A percentile compares a stretch with the other conserved stretches of the same genome.
Conservation (phyloP, 2,888 invertebrate species). For the Urechis unicinctus region DNA sequence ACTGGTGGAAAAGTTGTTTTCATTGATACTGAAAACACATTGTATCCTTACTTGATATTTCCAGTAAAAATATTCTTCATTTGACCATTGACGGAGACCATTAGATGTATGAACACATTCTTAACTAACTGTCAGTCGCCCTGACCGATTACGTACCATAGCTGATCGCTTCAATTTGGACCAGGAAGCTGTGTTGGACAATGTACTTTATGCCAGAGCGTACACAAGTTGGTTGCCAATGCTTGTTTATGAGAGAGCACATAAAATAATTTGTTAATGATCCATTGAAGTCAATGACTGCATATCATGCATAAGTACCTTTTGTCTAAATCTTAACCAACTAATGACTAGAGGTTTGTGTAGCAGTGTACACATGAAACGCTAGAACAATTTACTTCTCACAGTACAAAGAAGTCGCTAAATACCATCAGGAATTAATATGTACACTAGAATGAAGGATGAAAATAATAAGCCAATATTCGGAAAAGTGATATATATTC, state of each 20-base stretch:
- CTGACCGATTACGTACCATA: conserved; percentile 66
- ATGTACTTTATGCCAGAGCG: conserved; percentile 73
- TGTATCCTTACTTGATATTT: conserved; percentile 58
- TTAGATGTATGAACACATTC: neutral
- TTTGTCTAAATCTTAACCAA: no score
- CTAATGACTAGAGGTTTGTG: no score
- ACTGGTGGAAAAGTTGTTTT: conserved; percentile 75
- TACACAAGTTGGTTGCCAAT: conserved; percentile 59
- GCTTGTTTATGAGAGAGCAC: neutral
- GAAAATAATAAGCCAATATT: no score
- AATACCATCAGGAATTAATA: no score
- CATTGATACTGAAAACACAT: conserved; percentile 76
- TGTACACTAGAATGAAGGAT: no score
- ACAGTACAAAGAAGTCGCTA: no score
- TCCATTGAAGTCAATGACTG: neutral
- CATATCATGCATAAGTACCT: no score
- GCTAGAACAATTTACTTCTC: no score
- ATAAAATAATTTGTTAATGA: neutral
- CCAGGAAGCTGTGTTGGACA: conserved; percentile 67
- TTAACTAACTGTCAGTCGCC: conserved; percentile 56
- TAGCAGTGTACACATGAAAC: no score
- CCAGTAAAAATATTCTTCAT: no score
- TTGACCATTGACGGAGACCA: no score
- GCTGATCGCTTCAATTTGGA: conserved; percentile 72
- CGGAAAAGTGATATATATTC: no score